A percentile compares a stretch with the other conserved stretches of the same genome.
These are phyloP conservation scores for Oncorhynchus nerka DNA, from an alignment of 2,113 vertebrate genomes.

Conservation along the genomic window DNA sequence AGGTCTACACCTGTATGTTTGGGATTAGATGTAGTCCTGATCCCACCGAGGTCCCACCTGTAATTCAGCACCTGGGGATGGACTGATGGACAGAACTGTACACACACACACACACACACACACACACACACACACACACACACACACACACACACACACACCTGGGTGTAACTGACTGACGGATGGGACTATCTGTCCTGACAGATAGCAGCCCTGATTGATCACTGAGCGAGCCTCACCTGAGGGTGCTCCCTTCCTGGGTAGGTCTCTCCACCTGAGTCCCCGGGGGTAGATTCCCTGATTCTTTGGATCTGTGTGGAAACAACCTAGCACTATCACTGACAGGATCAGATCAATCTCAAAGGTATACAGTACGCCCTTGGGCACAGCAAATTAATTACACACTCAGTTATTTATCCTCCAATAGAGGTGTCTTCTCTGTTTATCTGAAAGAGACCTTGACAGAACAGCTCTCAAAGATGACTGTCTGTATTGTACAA, in stretches of 20 bases:
- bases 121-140: no score
- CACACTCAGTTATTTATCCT: constrained; percentile 60
- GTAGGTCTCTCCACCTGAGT: constrained; percentile 61
- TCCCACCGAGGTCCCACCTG: constrained; percentile 24
- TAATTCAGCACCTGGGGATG: constrained; percentile 65
- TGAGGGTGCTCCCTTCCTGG: constrained; percentile 59
- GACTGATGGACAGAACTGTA: neutral
- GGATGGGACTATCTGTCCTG: constrained; percentile 65
- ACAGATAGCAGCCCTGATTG: constrained; percentile 65
- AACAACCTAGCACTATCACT: neutral
- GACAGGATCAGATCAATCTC: constrained; percentile 16
- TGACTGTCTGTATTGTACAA: constrained; percentile 40
- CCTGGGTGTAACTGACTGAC: constrained; percentile 53
- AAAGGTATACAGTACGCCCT: constrained; percentile 38
- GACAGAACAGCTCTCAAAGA: constrained; percentile 47
- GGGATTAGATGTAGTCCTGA: no score
- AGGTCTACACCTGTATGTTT: constrained; percentile 36
- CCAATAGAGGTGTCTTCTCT: constrained; percentile 53
- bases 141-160: constrained; percentile 38
- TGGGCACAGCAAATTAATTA: constrained; percentile 56
- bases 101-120: no score
- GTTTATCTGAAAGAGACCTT: constrained; percentile 48
- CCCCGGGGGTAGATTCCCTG: constrained; percentile 59
- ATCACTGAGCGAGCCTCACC: constrained; percentile 56
- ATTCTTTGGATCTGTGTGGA: constrained; percentile 45